A percentile compares a stretch with the other conserved stretches of the same genome.
Conservation (phyloP, 2,113 vertebrate genomes). For the Catharus minimus region DNA sequence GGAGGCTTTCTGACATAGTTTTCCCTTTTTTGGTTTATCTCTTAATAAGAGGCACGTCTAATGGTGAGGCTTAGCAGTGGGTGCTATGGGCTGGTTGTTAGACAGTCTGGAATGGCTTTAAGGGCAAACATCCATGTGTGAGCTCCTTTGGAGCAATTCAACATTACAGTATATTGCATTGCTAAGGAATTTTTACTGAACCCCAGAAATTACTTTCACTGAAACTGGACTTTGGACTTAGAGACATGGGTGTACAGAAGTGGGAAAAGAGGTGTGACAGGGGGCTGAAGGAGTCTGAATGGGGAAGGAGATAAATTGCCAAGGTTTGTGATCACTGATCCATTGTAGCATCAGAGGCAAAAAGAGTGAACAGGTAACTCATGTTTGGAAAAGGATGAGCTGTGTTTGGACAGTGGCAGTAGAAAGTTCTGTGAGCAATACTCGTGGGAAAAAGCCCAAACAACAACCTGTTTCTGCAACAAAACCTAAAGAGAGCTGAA, state of each 20-base stretch:
- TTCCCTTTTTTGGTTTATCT: not conserved
- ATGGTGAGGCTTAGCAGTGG: not conserved
- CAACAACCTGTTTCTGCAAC: constrained; percentile 45
- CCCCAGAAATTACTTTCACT: not conserved
- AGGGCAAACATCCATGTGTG: not conserved
- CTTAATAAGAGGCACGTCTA: not conserved
- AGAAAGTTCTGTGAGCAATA: constrained; percentile 6
- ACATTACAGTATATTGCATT: not conserved
- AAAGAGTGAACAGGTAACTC: not conserved
- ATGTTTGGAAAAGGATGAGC: constrained; percentile 8
- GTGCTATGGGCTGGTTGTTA: not conserved
- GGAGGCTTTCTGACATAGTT: not conserved
- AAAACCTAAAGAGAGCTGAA: constrained; percentile 24
- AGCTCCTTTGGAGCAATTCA: not conserved
- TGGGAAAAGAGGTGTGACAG: not conserved
- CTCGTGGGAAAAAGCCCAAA: constrained; percentile 2
- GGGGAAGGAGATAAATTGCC: not conserved
- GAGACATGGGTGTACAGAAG: not conserved
- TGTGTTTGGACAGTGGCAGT: not conserved
- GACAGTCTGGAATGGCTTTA: not conserved
- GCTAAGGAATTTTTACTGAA: not conserved
- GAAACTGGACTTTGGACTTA: not conserved
- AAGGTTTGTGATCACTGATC: not conserved
- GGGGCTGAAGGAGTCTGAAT: not conserved
- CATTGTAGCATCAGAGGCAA: not conserved